Percentiles rank a stretch among this genome's conserved stretches.
Evolutionary conservation across 2,888 invertebrate species (phyloP).

Genomic region (Pachydiplax longipennis): DNA sequence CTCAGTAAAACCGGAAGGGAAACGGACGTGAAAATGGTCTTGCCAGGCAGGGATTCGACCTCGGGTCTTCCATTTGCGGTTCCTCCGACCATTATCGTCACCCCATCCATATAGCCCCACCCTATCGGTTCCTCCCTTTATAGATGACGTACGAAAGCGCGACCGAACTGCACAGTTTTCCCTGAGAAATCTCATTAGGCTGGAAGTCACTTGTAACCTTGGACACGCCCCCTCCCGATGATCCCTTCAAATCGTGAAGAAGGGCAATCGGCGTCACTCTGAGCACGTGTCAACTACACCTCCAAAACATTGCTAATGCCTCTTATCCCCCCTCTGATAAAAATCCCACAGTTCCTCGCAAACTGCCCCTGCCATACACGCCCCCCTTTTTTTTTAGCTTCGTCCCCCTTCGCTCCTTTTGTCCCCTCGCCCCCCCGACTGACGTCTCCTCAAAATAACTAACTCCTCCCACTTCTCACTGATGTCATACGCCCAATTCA

Average conservation of each 20-base stretch:
- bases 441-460: slow-evolving; percentile 16
- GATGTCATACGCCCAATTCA: not conserved
- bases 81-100: too few species aligned
- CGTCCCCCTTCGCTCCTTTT: not conserved
- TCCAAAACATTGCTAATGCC: not conserved
- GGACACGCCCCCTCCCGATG: too few species aligned
- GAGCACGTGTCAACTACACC: slow-evolving; percentile 17
- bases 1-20: too few species aligned
- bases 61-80: too few species aligned
- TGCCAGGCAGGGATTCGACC: too few species aligned
- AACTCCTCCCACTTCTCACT: not conserved
- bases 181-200: too few species aligned
- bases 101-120: too few species aligned
- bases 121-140: too few species aligned
- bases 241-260: not conserved
- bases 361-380: not conserved
- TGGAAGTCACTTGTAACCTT: too few species aligned
- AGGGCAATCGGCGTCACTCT: not conserved
- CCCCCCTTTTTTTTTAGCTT: not conserved
- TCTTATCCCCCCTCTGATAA: not conserved
- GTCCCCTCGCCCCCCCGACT: not conserved
- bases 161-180: too few species aligned
- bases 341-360: not conserved
- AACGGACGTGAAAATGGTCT: too few species aligned
- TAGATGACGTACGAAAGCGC: too few species aligned